phyloP scores from a whole-genome alignment of 2,888 invertebrate species.

The Epistrophe eligans region DNA sequence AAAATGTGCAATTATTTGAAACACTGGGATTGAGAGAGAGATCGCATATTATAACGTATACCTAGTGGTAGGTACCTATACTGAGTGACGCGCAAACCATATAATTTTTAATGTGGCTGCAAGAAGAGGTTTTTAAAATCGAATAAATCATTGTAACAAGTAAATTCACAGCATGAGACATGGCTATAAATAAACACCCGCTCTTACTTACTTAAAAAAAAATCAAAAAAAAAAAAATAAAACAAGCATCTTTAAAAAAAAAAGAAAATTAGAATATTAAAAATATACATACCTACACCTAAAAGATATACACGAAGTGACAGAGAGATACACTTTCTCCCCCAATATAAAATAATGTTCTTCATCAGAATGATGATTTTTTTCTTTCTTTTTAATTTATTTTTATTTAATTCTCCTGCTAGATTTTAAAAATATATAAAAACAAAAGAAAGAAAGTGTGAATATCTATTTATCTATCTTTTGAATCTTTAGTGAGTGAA shows the following conservation, averaged over 20 bases:
- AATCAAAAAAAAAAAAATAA: constrained; percentile 28
- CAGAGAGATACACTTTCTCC: constrained; percentile 47
- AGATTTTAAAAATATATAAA: not conserved
- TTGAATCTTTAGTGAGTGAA: constrained; percentile 24
- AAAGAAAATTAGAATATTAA: constrained; percentile 52
- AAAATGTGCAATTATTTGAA: constrained; percentile 31
- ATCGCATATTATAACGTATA: not conserved
- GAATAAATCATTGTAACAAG: constrained; percentile 83
- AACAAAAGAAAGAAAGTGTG: constrained; percentile 24
- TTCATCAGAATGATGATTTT: constrained; percentile 28
- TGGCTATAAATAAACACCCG: constrained; percentile 81
- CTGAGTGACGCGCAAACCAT: constrained; percentile 60
- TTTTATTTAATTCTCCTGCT: constrained; percentile 36
- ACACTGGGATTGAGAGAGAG: constrained; percentile 11
- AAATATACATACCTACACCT: constrained; percentile 56
- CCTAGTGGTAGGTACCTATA: not conserved
- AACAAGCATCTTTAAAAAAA: constrained; percentile 49
- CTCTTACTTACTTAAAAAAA: constrained; percentile 45
- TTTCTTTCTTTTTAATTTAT: not conserved
- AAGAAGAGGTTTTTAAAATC: constrained; percentile 81
- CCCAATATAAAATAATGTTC: not conserved
- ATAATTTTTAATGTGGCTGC: constrained; percentile 76
- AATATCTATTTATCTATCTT: constrained; percentile 12
- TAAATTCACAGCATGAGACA: constrained; percentile 83
- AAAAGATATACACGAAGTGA: constrained; percentile 29